Evolutionary conservation across 1,140 invertebrate genomes (phyloP).

Genomic region (Andricus grossulariae): DNA sequence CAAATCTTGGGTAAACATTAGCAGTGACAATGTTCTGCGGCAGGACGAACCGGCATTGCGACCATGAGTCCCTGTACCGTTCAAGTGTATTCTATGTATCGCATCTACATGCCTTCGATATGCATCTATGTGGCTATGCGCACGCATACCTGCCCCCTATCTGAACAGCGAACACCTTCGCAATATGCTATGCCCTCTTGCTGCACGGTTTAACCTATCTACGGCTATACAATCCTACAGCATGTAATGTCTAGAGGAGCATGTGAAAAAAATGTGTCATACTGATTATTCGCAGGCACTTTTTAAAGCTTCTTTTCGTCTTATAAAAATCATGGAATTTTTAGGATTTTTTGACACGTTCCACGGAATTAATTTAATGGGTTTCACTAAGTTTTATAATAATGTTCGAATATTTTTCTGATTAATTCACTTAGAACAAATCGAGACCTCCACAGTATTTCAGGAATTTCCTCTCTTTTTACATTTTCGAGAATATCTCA

Average conservation of each 20-base stretch:
- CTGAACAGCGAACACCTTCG: neutral
- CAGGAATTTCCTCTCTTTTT: no score
- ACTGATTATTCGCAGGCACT: neutral
- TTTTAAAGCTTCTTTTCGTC: no score
- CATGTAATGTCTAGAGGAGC: neutral
- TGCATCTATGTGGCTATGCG: neutral
- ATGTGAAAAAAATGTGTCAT: neutral
- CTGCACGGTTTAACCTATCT: neutral
- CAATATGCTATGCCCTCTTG: constrained; percentile 12
- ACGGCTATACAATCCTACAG: neutral
- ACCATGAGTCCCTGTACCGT: neutral
- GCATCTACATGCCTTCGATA: neutral
- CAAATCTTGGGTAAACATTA: constrained; percentile 28
- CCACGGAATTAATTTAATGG: no score
- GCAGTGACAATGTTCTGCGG: constrained; percentile 23
- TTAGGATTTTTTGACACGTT: no score
- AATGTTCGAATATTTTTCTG: no score
- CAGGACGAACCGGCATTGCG: constrained; percentile 20
- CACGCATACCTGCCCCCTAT: constrained; percentile 4
- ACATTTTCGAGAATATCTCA: no score
- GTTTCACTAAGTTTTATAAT: no score
- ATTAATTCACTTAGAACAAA: no score
- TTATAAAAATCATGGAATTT: no score
- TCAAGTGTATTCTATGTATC: neutral
- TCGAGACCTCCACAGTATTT: no score